Evolutionary conservation across 2,888 invertebrate genomes (phyloP), one percentile per base, ranked within the genome.

Genomic region (Chalcis sispes): DNA sequence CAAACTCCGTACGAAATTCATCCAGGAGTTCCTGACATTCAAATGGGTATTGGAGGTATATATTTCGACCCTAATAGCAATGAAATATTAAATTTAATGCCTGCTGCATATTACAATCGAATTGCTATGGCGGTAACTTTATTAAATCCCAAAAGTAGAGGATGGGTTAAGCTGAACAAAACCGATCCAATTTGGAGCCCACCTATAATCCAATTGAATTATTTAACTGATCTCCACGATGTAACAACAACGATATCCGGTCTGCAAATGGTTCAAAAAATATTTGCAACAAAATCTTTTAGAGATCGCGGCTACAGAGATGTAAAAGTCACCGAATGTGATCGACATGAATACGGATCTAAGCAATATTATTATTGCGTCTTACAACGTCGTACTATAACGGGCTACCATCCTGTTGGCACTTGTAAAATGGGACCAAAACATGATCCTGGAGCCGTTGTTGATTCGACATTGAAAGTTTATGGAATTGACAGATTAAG

Each of bases 181-280:
- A 91, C 92, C 0, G 92, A 96, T 89, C 96, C 96, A 0, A 84
- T 92, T 61, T 91, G 91, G 83, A 93, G 94, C 0, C 90, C 91
- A 65, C 96, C 96, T 0, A 86, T 93, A 71, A 93, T 96, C 79
- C 93, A 93, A 82, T 92, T 95, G 0, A 92, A 92, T 80, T 93
- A 92, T 64, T n/a, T n/a, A n/a, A 93, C 93, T 71, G 90, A 91
- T 23, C 89, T 91, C 80, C 89, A 91, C 67, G 95, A 95, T 83
- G 78, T 93, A 7, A 89, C 91, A 64, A 89, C 90, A n/a, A 89
- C 94, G 79, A 86, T 93, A n/a, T 90, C 91, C 82, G 93, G 92
- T 0, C 88, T 92, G 36, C 90, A 91, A 79, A 92, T 91, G 76
- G 91, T 90, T 32, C 83, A 92, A 15, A 89, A 90, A 62, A 86